Base-by-base conservation (phyloP, 2,888 invertebrate genomes). In the Pristionchus japonicus region DNA sequence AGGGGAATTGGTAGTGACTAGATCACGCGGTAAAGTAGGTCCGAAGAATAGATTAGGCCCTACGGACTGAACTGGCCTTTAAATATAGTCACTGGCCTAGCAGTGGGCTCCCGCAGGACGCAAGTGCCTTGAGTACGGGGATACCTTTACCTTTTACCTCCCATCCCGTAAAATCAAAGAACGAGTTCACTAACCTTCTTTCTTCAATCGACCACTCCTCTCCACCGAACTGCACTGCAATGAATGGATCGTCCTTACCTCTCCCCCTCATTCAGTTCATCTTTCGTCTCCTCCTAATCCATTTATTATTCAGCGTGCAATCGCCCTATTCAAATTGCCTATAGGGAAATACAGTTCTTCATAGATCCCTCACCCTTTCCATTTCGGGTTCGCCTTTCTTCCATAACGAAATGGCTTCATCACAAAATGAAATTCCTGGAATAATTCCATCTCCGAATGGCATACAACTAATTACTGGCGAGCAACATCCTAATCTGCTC, bases 191-290 rank as follows among this genome's bases (percentile, higher is more conserved):
- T 20, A 23, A 31, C 52, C 82, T 82, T 34, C 43, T 27, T 27
- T n/a, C 82, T 82, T 27, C 31, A n/a, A 20, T 52, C 82, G 52
- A 82, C 74, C 74, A 40, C 74, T 74, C 23, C 70, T 70, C 70
- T 31, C 37, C 23, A 43, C 74, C 15, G 74, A 37, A 23, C 74
- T 40, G 40, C 40, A 74, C 74, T 37, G 4, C 20, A 74, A 74
- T 74, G 74, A 74, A 74, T 74, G 74, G 40, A 20, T n/a, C 17
- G 27, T 31, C 82, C 52, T 31, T 27, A 6, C 43, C 13, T 13
- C 23, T n/a, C 23, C 27, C 47, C 49, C 52, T 77, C 77, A 40
- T 43, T 77, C 74, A 74, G 37, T 47, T 34, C 20, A 13, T 77
- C 77, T 40, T 52, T 52, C 17, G n/a, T 43, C 13, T n/a, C 20